Percentiles rank a stretch among this genome's conserved stretches.
Evolutionary conservation across 2,113 vertebrate genomes (phyloP).

Genomic region (Campylorhamphus procurvoides): DNA sequence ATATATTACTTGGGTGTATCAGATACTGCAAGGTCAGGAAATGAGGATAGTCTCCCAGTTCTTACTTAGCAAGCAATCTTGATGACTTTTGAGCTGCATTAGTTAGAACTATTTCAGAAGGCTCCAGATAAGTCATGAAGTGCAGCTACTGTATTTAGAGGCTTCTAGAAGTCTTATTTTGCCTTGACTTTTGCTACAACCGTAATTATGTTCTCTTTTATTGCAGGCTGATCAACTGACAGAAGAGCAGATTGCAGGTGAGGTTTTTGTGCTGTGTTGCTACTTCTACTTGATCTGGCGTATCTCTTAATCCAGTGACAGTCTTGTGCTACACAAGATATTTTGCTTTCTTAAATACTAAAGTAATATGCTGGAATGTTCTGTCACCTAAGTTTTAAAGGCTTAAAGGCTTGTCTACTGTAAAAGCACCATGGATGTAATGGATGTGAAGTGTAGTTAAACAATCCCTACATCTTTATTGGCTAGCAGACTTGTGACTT

Average conservation of each 20-base stretch:
- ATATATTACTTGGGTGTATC: neutral
- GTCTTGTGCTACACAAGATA: conserved; percentile 33
- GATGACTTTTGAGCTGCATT: neutral
- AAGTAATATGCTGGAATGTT: neutral
- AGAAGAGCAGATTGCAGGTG: conserved; percentile 99
- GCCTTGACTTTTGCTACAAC: neutral
- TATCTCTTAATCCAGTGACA: conserved; percentile 18
- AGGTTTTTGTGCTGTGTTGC: conserved; percentile 65
- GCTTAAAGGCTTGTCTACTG: neutral
- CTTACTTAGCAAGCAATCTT: neutral
- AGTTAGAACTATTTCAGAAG: neutral
- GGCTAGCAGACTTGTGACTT: neutral
- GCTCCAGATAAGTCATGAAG: neutral
- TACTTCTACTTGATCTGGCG: conserved; percentile 11
- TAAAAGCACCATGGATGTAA: neutral
- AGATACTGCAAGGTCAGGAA: neutral
- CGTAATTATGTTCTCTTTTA: conserved; percentile 27
- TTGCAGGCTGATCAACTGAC: conserved; percentile 98
- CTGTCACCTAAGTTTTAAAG: neutral
- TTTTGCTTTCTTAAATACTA: neutral
- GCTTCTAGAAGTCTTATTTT: neutral
- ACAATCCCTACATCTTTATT: neutral
- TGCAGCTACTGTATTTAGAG: neutral
- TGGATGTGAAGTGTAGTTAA: neutral
- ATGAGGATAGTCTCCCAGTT: neutral